These are phyloP conservation scores for Xestia ashworthii DNA, from an alignment of 2,888 invertebrate species.

Conservation along the genomic window DNA sequence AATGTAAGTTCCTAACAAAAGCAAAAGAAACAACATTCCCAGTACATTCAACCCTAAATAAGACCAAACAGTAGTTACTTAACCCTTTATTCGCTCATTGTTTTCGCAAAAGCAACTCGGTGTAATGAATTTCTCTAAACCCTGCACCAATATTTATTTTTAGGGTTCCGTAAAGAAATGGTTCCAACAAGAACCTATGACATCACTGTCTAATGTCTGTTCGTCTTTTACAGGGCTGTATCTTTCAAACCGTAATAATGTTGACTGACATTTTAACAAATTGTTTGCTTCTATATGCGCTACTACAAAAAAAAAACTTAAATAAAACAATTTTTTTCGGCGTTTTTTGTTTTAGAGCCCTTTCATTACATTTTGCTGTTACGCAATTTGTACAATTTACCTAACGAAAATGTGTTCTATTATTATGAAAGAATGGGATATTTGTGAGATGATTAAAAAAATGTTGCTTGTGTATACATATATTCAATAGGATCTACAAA, in stretches of 20 bases:
- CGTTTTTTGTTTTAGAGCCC: background rate
- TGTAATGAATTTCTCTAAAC: constrained; percentile 62
- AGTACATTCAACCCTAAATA: constrained; percentile 65
- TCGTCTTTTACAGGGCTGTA: background rate
- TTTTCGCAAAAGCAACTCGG: constrained; percentile 62
- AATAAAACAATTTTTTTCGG: background rate
- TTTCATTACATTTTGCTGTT: too few species aligned
- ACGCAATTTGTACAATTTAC: too few species aligned
- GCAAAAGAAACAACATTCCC: constrained; percentile 26
- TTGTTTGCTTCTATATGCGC: background rate
- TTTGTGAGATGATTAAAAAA: too few species aligned
- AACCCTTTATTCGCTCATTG: constrained; percentile 66
- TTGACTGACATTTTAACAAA: background rate
- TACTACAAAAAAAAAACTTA: background rate
- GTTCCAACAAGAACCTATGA: background rate
- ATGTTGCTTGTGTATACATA: too few species aligned
- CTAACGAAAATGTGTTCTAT: too few species aligned
- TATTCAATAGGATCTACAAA: too few species aligned
- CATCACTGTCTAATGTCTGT: background rate
- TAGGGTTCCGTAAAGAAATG: constrained; percentile 13
- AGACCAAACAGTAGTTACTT: constrained; percentile 35
- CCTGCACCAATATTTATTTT: constrained; percentile 55
- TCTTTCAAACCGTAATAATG: background rate
- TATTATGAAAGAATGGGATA: too few species aligned
- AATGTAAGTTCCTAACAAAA: constrained; percentile 33